Evolutionary conservation across 2,888 invertebrate species (phyloP), one percentile per base, ranked within the genome.

Genomic region (Drosophila trichaetosa): DNA sequence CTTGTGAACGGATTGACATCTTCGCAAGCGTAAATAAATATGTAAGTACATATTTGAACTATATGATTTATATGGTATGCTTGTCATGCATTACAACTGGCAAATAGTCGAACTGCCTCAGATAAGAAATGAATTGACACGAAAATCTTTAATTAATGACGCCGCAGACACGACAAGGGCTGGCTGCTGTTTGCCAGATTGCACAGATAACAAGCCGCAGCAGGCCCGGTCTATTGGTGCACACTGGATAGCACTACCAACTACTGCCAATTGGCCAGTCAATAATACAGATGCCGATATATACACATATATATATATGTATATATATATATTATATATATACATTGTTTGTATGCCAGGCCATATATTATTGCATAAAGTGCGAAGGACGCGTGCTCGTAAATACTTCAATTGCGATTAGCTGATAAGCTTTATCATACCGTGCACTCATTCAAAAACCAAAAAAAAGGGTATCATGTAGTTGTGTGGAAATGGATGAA

Each of bases 111-210:
- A 68, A 52, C 53, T 11, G 40, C 46, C 11, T 52, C 52, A 68
- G 83, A 79, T 73, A 79, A 76, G 80, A 69, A 52, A 49, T 29
- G 60, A 60, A 70, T 83, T 58, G 68, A 73, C 73, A 69, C 59
- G 51, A 88, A 82, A 82, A 73, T 76, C 76, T 73, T 81, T 83
- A 69, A 76, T 81, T 74, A 83, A 67, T 69, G 73, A 87, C 82
- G 75, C 74, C 53, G 61, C 69, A 67, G 69, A 38, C 59, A 63
- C 29, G 54, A 70, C 40, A 61, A 64, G 61, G 56, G 59, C 59
- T 71, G 77, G 62, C 65, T 76, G 77, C 77, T 72, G 58, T 76
- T 76, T 49, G 38, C 64, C 36, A 76, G 82, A 84, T 84, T 59
- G 54, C 46, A 49, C 7, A n/a, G 54, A 84, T 84, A 65, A 62